phyloP scores from a whole-genome alignment of 2,888 invertebrate genomes.

The Plebejus anna region DNA sequence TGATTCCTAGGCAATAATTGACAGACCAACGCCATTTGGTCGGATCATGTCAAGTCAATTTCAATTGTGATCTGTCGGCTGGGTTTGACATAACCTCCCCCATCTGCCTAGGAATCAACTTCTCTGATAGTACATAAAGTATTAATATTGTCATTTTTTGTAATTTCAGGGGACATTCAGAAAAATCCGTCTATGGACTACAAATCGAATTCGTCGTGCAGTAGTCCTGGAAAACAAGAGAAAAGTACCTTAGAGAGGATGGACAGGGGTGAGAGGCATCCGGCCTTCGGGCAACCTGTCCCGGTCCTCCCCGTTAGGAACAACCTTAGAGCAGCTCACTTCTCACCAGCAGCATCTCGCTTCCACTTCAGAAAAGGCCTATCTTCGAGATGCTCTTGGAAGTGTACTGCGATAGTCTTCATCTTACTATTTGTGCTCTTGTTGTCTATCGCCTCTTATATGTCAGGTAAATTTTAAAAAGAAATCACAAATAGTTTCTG shows the following conservation, averaged over 20 bases:
- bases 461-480: constrained; percentile 83
- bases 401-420: constrained; percentile 93
- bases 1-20: too few species aligned
- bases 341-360: constrained; percentile 84
- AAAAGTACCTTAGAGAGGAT: constrained; percentile 76
- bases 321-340: constrained; percentile 86
- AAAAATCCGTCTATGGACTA: constrained; percentile 94
- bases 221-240: constrained; percentile 86
- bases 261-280: constrained; percentile 82
- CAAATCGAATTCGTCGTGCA: constrained; percentile 92
- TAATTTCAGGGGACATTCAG: constrained; percentile 87
- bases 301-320: constrained; percentile 88
- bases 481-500: not conserved
- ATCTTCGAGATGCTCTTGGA: constrained; percentile 93
- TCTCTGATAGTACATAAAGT: not conserved
- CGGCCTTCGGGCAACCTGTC: constrained; percentile 83
- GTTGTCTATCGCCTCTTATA: constrained; percentile 90
- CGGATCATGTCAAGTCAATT: too few species aligned
- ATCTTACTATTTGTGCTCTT: constrained; percentile 91
- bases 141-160: not conserved
- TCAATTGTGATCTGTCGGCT: too few species aligned
- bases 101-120: too few species aligned
- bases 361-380: constrained; percentile 94
- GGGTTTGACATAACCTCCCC: too few species aligned
- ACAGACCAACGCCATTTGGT: too few species aligned